Evolutionary conservation across 2,888 invertebrate species (phyloP).

Genomic region (Ligdia adustata): DNA sequence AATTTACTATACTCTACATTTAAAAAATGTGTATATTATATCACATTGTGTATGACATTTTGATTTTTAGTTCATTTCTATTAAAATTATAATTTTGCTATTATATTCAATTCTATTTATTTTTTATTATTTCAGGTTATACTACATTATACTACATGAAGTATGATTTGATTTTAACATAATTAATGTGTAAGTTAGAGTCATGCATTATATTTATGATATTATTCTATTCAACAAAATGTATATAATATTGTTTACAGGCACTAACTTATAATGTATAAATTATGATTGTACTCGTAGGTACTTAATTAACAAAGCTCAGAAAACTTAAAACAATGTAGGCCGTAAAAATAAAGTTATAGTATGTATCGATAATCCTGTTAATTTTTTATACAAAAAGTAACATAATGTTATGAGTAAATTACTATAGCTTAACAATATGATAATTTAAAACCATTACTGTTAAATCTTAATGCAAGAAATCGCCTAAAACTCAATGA

Average conservation of each 20-base stretch:
- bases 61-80: slow-evolving; percentile 39
- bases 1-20: slow-evolving; percentile 58
- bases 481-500: slow-evolving; percentile 54
- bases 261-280: slow-evolving; percentile 8
- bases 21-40: slow-evolving; percentile 77
- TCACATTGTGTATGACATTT: slow-evolving; percentile 72
- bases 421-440: not conserved
- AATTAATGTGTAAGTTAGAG: no score
- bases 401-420: no score
- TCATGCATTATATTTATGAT: no score
- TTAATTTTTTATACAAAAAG: no score
- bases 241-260: slow-evolving; percentile 3
- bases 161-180: slow-evolving; percentile 1
- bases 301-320: not conserved
- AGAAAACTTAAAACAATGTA: not conserved
- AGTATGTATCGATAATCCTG: no score
- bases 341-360: no score
- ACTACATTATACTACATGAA: slow-evolving; percentile 19
- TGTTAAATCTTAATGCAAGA: no score
- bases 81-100: slow-evolving; percentile 36
- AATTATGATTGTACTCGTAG: no score
- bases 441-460: not conserved
- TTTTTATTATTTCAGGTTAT: slow-evolving; percentile 25
- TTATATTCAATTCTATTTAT: slow-evolving; percentile 14
- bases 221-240: no score